Percentiles rank a stretch among this genome's conserved stretches.
Conservation (phyloP, 1,140 invertebrate species). For the Heterodera schachtii region DNA sequence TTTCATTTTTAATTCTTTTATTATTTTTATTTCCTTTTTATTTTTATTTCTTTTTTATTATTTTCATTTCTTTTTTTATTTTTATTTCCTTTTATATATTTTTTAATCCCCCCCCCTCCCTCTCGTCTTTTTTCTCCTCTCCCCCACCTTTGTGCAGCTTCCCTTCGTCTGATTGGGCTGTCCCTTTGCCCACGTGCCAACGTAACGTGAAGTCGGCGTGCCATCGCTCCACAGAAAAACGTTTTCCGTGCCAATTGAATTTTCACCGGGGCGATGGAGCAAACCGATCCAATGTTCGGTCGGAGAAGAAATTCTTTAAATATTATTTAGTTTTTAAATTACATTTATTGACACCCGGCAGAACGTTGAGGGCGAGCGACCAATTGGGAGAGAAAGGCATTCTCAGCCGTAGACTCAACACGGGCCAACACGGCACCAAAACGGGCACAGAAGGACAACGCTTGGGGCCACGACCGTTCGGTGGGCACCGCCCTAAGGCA, state of each 20-base stretch:
- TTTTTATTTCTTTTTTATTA: neutral
- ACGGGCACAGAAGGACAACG: conserved; percentile 56
- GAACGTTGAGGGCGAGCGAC: conserved; percentile 48
- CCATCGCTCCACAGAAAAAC: conserved; percentile 77
- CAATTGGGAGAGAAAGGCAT: conserved; percentile 52
- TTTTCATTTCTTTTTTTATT: neutral
- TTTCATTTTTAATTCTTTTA: conserved; percentile 3
- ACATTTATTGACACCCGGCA: conserved; percentile 18
- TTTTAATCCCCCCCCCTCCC: no score
- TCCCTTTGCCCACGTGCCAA: conserved; percentile 70
- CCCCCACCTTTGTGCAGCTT: conserved; percentile 77
- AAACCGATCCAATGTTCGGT: conserved; percentile 45
- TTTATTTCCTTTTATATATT: conserved; percentile 8
- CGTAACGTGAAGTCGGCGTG: conserved; percentile 85
- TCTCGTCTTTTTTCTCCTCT: neutral
- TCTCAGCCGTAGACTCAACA: conserved; percentile 57
- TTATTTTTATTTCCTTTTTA: conserved; percentile 9
- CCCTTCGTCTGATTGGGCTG: conserved; percentile 83
- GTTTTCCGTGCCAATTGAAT: conserved; percentile 5
- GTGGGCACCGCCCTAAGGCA: conserved; percentile 51
- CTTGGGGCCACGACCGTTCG: conserved; percentile 63
- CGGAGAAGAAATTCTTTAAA: neutral
- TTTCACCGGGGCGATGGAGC: conserved; percentile 15
- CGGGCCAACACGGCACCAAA: conserved; percentile 57
- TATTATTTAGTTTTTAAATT: neutral